Base-by-base conservation (phyloP, 2,113 vertebrate genomes). In the Oncorhynchus nerka region DNA sequence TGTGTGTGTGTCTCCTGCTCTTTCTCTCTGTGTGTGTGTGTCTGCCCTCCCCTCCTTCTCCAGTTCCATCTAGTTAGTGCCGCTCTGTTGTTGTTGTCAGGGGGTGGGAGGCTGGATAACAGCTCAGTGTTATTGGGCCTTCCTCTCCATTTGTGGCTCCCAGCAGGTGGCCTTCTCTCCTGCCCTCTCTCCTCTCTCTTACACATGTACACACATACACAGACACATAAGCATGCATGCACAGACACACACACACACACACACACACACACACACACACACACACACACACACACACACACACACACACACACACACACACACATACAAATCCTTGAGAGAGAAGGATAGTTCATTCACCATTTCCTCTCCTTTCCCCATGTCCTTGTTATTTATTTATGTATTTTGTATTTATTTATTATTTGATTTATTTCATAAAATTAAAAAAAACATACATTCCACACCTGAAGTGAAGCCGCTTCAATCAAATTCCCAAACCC, bases 21-120 rank as follows among this genome's bases (percentile, higher is more conserved):
- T 9, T 39, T 39, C 39, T 39, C 8, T 39, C 0, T 39, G 39
- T 45, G 39, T 45, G 39, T 45, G 79, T 74, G 74, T 80, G 81
- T 79, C 65, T 57, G 15, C 13, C 13, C 55, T 57, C 59, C 59
- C 16, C 20, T 62, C n/a, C n/a, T 22, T 62, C 16, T 62, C 59
- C 59, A 62, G 19, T 62, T 57, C 71, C 74, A 64, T 78, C 84
- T 75, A 28, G 67, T 74, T 75, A 48, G 16, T 70, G 80, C 70
- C 66, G 74, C 81, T 72, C 70, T 79, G 71, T 74, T 78, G 70
- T 71, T 71, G 22, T 4, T 20, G 28, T 59, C 65, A 66, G 49
- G 55, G 71, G 51, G 15, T 20, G 75, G 75, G 20, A 28, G 48
- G 66, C 28, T 30, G 32, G 55, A 24, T 59, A 57, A 57, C 13